Evolutionary conservation across 2,113 vertebrate species (phyloP).

Genomic region (Saccopteryx bilineata): DNA sequence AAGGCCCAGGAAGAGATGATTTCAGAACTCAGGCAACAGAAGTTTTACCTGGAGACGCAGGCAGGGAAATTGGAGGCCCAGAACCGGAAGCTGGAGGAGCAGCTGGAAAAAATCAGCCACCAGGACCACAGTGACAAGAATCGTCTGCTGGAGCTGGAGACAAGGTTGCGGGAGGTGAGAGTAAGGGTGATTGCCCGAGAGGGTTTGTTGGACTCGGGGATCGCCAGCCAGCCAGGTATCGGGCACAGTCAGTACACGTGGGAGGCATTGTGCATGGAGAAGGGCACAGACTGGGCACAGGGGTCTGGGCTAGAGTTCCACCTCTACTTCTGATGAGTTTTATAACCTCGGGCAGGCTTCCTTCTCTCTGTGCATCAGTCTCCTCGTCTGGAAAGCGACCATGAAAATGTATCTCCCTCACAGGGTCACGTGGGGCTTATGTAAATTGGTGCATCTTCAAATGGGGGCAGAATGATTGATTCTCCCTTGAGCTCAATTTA

Average conservation of each 20-base stretch:
- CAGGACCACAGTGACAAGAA: slow-evolving; percentile 97
- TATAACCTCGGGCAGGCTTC: background rate
- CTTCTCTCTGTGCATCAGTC: background rate
- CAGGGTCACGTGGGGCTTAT: background rate
- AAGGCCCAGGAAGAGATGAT: slow-evolving; percentile 99
- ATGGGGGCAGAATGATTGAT: background rate
- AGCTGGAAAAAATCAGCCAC: slow-evolving; percentile 97
- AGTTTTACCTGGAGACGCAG: slow-evolving; percentile 99
- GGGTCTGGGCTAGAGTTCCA: background rate
- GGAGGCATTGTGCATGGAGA: background rate
- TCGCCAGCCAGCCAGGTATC: background rate
- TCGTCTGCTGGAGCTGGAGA: slow-evolving; percentile 95
- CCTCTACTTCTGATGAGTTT: background rate
- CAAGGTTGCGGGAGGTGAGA: slow-evolving; percentile 95
- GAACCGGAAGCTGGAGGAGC: slow-evolving; percentile 98
- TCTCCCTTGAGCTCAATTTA: background rate
- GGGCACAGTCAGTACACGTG: rapidly evolving
- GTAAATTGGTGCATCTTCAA: background rate
- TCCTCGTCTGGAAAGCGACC: background rate
- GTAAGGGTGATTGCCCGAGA: background rate
- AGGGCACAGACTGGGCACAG: background rate
- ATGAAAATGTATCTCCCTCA: background rate
- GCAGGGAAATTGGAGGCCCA: slow-evolving; percentile 98
- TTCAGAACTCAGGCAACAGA: slow-evolving; percentile 98
- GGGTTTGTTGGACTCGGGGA: background rate